Base-by-base conservation (phyloP, 1,140 invertebrate genomes). In the Andrena cerasifolii region DNA sequence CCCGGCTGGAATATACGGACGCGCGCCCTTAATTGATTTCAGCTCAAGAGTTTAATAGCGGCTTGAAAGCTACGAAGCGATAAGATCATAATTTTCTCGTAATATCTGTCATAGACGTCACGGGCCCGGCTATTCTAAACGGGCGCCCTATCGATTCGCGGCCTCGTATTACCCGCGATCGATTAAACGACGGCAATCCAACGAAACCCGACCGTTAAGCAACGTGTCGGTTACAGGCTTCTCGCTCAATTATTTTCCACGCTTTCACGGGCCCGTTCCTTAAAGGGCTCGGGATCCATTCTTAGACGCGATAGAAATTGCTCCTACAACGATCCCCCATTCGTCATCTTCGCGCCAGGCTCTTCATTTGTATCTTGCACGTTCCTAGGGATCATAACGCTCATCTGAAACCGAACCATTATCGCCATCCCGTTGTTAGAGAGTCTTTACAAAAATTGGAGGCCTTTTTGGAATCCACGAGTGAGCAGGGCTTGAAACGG, bases 151-250 rank as follows among this genome's bases (percentile, higher is more conserved):
- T 83, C 80, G 81, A 82, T 78, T 61, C 80, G 54, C 40, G 54
- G 70, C 26, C 74, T 70, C 61, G 74, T 58, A 78, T 83, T 83
- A 78, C 76, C 79, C 12, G 66, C 47, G 31, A 76, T 82, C 81
- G 81, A 83, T 83, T 83, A 78, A 81, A 83, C 78, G 82, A 78
- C 80, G 65, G 70, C 78, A 78, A 83, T 83, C 54, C 66, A 51
- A 45, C 58, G 47, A 65, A 58, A 54, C 36, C 59, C 7, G 54
- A 51, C 40, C 31, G 54, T 82, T 81, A 70, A 36, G 26, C 58
- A 54, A 45, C 33, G 45, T 43, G 62, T 33, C 1, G 49, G 28
- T 53, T 70, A 58, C 45, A 45, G 65, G 47, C 62, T 82, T 82
- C 72, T 77, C 63, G 79, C 72, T 82, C 80, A 68, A 82, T 82